Evolutionary conservation across 2,888 invertebrate species (phyloP).

Genomic region (Emmelina monodactyla): DNA sequence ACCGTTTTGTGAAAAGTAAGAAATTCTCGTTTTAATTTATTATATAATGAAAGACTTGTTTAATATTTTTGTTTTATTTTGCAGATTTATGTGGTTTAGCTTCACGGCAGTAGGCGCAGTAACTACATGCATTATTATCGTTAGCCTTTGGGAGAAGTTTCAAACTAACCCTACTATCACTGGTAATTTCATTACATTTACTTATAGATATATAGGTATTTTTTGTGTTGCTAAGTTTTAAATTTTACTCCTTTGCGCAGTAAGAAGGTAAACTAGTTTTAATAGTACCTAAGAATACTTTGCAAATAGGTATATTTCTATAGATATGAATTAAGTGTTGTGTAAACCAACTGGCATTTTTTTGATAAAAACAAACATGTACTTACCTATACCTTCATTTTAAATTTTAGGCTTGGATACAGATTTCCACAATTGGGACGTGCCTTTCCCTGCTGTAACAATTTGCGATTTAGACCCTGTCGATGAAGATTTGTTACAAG

Average conservation of each 20-base stretch:
- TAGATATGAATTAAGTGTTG: too few species aligned
- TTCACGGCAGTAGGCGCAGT: slow-evolving; percentile 75
- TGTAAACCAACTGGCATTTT: not conserved
- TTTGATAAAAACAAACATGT: slow-evolving; percentile 2
- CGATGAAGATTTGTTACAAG: slow-evolving; percentile 51
- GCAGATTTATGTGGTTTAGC: slow-evolving; percentile 81
- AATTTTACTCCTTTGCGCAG: not conserved
- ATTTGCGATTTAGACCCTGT: slow-evolving; percentile 67
- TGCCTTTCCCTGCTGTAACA: slow-evolving; percentile 77
- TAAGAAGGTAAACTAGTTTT: not conserved
- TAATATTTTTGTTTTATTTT: too few species aligned
- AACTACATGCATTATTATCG: slow-evolving; percentile 77
- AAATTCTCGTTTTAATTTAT: too few species aligned
- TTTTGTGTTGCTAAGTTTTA: too few species aligned
- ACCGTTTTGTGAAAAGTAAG: slow-evolving; percentile 79
- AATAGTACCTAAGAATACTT: not conserved
- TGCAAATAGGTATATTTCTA: too few species aligned
- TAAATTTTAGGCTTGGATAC: slow-evolving; percentile 70
- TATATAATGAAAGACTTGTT: too few species aligned
- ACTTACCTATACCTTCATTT: not conserved
- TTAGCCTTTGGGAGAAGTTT: slow-evolving; percentile 82
- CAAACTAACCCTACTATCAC: slow-evolving; percentile 86
- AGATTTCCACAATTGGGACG: slow-evolving; percentile 82
- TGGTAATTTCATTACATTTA: slow-evolving; percentile 35
- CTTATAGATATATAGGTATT: too few species aligned